Conservation (phyloP, 2,888 invertebrate genomes). For the Eristalis pertinax region DNA sequence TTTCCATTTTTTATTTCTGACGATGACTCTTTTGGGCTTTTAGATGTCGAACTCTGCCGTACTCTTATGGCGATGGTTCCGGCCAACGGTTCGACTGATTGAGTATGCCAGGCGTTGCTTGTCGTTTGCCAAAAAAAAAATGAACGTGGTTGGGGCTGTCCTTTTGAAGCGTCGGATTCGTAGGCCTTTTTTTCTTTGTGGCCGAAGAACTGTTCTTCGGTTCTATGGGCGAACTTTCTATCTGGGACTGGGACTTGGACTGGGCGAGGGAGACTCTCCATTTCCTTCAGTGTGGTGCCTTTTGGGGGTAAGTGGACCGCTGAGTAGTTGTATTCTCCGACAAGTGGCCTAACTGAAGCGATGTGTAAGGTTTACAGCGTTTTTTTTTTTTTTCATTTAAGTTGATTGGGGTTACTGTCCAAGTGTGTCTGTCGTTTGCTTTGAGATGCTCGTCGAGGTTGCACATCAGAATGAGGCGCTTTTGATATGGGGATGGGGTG, state of each 20-base stretch:
- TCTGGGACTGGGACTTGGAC: neutral
- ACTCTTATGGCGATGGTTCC: conserved; percentile 55
- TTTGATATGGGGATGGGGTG: too few species aligned
- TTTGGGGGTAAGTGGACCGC: neutral
- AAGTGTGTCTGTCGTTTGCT: neutral
- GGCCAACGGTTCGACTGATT: conserved; percentile 32
- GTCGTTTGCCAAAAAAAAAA: conserved; percentile 15
- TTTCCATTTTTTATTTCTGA: too few species aligned
- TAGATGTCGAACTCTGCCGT: neutral
- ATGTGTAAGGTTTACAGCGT: neutral
- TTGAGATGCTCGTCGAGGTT: neutral
- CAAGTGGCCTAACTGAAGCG: neutral
- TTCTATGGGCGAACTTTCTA: conserved; percentile 35
- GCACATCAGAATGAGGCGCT: neutral
- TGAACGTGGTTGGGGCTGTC: neutral
- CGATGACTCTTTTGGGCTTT: conserved; percentile 24
- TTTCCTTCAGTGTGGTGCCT: neutral
- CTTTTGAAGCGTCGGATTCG: conserved; percentile 8
- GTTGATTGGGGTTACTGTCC: neutral
- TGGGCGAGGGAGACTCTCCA: neutral
- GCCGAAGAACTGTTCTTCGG: conserved; percentile 60
- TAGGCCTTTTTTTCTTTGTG: conserved; percentile 13
- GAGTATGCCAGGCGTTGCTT: conserved; percentile 36
- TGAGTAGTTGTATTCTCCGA: neutral
- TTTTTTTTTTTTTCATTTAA: neutral